phyloP scores from a whole-genome alignment of 2,888 invertebrate species.

The Onthophagus sagittarius region DNA sequence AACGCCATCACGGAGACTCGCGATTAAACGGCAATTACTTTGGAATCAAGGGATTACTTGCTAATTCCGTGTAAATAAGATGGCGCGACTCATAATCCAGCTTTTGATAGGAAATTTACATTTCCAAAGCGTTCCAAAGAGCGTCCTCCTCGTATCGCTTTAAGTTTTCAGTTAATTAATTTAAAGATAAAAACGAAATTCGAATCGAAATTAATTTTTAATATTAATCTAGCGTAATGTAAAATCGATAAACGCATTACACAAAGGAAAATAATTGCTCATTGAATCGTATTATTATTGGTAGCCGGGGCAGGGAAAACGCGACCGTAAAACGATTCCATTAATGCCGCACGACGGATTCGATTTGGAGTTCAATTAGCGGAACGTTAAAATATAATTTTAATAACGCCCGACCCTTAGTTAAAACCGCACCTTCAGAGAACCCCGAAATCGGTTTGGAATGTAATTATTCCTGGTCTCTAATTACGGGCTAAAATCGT shows the following conservation, averaged over 20 bases:
- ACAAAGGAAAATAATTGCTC: background rate
- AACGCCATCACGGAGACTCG: slow-evolving; percentile 27
- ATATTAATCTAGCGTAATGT: background rate
- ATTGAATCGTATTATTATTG: background rate
- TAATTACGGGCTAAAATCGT: slow-evolving; percentile 10
- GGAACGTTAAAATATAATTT: background rate
- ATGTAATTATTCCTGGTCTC: slow-evolving; percentile 9
- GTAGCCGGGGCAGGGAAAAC: background rate
- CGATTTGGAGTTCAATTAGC: background rate
- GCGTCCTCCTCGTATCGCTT: no score
- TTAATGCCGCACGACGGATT: background rate
- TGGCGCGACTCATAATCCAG: slow-evolving; percentile 28
- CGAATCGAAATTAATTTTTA: background rate
- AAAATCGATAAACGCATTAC: background rate
- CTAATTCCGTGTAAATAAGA: slow-evolving; percentile 31
- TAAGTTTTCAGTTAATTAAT: no score
- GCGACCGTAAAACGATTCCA: background rate
- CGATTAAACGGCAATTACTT: slow-evolving; percentile 33
- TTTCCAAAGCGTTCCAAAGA: background rate
- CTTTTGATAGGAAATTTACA: slow-evolving; percentile 24
- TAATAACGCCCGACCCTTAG: background rate
- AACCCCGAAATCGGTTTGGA: slow-evolving; percentile 1
- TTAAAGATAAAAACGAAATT: background rate
- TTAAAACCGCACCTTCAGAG: background rate
- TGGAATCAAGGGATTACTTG: slow-evolving; percentile 31